phyloP scores from a whole-genome alignment of 2,113 vertebrate species.

The Colius striatus region DNA sequence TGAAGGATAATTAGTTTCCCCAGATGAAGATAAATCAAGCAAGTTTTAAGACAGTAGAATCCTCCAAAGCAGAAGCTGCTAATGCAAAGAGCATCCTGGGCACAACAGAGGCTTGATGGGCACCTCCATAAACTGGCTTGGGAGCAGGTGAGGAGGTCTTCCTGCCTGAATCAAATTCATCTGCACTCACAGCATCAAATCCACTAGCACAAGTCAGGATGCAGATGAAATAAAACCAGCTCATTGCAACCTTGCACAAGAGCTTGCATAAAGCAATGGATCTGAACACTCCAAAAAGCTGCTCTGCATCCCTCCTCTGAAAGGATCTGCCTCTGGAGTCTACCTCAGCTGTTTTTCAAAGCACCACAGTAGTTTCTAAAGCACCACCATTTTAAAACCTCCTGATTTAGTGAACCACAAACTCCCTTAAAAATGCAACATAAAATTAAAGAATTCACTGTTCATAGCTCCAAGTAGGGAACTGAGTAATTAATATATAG shows the following conservation, averaged over 20 bases:
- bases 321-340: neutral
- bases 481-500: constrained; percentile 56
- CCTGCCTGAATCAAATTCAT: neutral
- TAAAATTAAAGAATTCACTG: constrained; percentile 41
- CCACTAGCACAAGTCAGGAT: neutral
- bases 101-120: neutral
- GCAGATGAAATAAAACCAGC: neutral
- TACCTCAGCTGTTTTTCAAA: neutral
- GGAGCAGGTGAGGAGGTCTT: neutral
- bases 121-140: neutral
- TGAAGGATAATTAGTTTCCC: neutral
- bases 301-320: neutral
- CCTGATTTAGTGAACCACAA: neutral
- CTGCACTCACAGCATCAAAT: neutral
- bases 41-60: neutral
- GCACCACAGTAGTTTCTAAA: neutral
- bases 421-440: constrained; percentile 48
- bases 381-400: neutral
- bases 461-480: constrained; percentile 46
- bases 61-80: neutral
- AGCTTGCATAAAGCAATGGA: neutral
- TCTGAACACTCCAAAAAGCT: neutral
- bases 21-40: neutral
- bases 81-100: neutral
- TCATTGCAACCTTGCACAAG: neutral